Evolutionary conservation across 1,140 invertebrate genomes (phyloP), one percentile per base, ranked within the genome.

Genomic region (Drosophila lini): DNA sequence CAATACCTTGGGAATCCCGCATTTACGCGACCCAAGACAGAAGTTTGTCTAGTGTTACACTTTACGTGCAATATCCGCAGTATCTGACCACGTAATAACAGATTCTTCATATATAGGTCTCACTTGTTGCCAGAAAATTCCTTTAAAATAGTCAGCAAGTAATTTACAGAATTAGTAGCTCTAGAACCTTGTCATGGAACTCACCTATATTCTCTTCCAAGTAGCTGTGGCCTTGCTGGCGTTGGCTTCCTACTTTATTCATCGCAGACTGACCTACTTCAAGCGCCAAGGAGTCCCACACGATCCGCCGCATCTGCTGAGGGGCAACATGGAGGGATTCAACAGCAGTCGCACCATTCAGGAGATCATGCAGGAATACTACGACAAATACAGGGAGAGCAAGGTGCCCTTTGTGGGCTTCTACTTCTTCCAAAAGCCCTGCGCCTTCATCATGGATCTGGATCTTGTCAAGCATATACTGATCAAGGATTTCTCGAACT

Each of bases 381-480:
- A 93, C 50, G 44, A 90, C 9, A 84, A 92, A 47, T 89, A 86
- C 8, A 76, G 83, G 10, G 55, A 61, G 0, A 42, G 57, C 16
- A 81, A 74, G 10, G 74, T 67, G 2, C 90, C 90, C 0, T 91
- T 91, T 44, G 84, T 73, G 2, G 92, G 93, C 13, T 84, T 91
- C n/a, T 93, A 88, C 74, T 75, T 76, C 11, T 80, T 93, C 74
- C 81, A 92, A 3, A 92, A 93, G 10, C 94, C 94, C 0, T 76
- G 91, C 0, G 74, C 93, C 11, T 91, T 92, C 9, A 70, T 94
- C 6, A 81, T 93, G 31, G 94, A 96, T 77, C 92, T 94, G 2
- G 93, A 94, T 1, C 74, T 96, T 1, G 93, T 95, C 0, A 95
- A 94, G 75, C 81, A 93, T 28, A 93, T 96, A 10, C 73, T 95